Evolutionary conservation across 2,888 invertebrate species (phyloP).

Genomic region (Monopis laevigella): DNA sequence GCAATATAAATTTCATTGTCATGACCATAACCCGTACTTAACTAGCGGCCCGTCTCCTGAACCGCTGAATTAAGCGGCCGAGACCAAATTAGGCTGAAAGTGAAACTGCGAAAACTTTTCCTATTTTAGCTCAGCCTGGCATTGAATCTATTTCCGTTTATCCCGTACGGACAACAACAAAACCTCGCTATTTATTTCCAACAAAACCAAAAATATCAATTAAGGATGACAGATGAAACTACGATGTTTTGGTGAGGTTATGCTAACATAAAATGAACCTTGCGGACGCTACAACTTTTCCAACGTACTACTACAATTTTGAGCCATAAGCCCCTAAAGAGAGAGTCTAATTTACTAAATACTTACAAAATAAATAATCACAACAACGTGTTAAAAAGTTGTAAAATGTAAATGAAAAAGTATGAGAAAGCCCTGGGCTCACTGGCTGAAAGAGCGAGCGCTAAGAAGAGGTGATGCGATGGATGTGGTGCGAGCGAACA

Average conservation of each 20-base stretch:
- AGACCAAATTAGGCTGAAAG: conserved; percentile 8
- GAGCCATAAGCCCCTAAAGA: background rate
- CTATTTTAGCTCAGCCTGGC: conserved; percentile 7
- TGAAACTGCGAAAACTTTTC: conserved; percentile 3
- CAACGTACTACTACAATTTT: background rate
- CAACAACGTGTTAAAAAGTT: conserved; percentile 5
- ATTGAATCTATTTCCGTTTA: conserved; percentile 6
- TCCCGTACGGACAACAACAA: background rate
- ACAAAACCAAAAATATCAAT: background rate
- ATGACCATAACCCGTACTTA: no score
- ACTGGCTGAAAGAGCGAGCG: background rate
- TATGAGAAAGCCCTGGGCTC: conserved; percentile 1
- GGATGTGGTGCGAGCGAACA: background rate
- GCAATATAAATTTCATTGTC: no score
- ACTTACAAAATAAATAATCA: background rate
- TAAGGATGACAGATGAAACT: no score
- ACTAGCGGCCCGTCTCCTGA: no score
- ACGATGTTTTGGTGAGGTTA: no score
- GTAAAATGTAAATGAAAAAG: background rate
- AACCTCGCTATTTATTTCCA: background rate
- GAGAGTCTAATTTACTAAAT: background rate
- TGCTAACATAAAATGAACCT: background rate
- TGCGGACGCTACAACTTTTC: background rate
- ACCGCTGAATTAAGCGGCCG: no score
- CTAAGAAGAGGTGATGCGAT: background rate